Evolutionary conservation across 92 coral and sea anemone genomes (phyloP), one percentile per base, ranked within the genome.

Genomic region (Parazoanthus atlanticus): DNA sequence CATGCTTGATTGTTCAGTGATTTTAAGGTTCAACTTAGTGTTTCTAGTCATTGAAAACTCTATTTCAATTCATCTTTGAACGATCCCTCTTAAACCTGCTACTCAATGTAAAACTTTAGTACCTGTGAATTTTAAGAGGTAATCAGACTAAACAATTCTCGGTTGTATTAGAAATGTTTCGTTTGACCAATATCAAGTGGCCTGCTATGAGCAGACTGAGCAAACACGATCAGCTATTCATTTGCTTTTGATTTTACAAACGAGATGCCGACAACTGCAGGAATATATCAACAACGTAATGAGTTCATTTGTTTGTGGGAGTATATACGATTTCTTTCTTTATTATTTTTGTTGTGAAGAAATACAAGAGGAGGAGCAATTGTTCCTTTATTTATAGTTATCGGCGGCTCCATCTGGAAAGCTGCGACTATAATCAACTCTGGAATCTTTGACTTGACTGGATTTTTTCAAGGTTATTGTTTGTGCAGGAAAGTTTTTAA

Each of bases 251-350:
- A 67, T 70, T 84, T 46, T 84, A 84, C 87, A 84, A 84, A 84
- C 87, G 87, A 70, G 13, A 47, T 84, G 87, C 87, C 87, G 87
- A 84, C 87, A 84, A 84, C 87, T 70, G 77, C 87, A 43, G 78
- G 58, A 71, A 69, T 84, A 84, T 69, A 84, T 84, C 87, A 70
- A 84, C 87, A 83, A 46, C 58, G 70, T 84, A 69, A 84, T 40
- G 54, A 61, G 36, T 31, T 26, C 64, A 71, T 84, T 84, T 84
- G 84, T 80, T 36, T 80, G 74, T 41, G 43, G 78, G 40, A 26
- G 58, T 84, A 71, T 82, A 82, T 34, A 66, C 64, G 67, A 82
- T 84, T 84, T 41, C 65, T 33, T 71, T 26, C 78, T 84, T 70
- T 64, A 82, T 82, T 66, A 82, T 82, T 33, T 81, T 33, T 38